Percentiles rank a stretch among this genome's conserved stretches.
These are phyloP conservation scores for Buceros bicornis DNA, from an alignment of 2,797 vertebrate species.

Conservation along the genomic window DNA sequence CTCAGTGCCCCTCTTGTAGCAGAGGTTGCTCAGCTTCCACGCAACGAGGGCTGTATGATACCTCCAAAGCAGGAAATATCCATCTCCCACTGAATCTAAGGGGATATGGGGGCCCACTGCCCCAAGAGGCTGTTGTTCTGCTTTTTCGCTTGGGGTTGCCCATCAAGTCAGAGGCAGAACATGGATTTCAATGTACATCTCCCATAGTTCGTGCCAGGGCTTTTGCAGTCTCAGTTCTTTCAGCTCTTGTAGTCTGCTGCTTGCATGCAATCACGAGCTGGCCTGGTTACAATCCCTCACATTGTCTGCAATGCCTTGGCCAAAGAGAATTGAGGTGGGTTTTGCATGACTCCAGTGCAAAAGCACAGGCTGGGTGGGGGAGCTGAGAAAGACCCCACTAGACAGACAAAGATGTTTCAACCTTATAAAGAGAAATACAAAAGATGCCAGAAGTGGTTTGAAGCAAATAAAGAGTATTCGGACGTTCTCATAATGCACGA, in stretches of 20 bases:
- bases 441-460: neutral
- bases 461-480: neutral
- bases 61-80: neutral
- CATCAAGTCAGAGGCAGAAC: neutral
- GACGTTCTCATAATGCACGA: neutral
- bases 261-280: neutral
- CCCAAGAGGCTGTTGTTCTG: neutral
- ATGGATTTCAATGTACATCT: neutral
- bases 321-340: neutral
- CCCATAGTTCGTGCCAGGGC: neutral
- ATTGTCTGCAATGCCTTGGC: neutral
- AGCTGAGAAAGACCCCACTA: neutral
- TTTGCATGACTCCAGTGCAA: neutral
- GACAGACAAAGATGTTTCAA: neutral
- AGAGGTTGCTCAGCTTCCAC: neutral
- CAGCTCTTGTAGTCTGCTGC: neutral
- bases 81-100: neutral
- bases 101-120: too few relatives aligned
- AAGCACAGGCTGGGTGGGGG: neutral
- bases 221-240: neutral
- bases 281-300: neutral
- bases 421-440: neutral
- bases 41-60: rapidly evolving
- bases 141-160: neutral
- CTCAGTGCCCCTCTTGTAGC: neutral